A percentile compares a stretch with the other conserved stretches of the same genome.
phyloP scores from a whole-genome alignment of 37 sponge, comb jelly and placozoan genomes.

The Geodia barretti region DNA sequence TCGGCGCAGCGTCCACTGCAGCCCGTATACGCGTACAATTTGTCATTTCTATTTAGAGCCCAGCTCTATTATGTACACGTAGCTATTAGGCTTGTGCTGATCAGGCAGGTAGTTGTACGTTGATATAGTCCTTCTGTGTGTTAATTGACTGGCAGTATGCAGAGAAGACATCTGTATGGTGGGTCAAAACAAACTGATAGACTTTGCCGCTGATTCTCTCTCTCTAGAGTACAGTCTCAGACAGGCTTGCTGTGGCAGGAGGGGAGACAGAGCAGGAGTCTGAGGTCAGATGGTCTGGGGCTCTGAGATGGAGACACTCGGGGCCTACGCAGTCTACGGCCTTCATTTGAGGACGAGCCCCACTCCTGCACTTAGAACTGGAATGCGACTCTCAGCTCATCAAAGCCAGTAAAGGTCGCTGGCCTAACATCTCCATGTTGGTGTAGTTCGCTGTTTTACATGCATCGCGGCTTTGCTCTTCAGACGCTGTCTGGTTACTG shows the following conservation, averaged over 20 bases:
- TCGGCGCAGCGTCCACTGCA: neutral
- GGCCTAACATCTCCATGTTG: neutral
- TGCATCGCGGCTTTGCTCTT: neutral
- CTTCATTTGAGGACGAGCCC: conserved; percentile 89
- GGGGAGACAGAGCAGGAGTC: neutral
- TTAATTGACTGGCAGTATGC: neutral
- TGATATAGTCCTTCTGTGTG: too few species aligned
- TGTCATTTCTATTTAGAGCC: too few species aligned
- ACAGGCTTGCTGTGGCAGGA: neutral
- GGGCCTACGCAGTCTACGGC: conserved; percentile 8
- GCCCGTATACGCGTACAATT: neutral
- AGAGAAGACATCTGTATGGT: neutral
- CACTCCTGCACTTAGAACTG: conserved; percentile 90
- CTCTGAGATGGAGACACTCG: too few species aligned
- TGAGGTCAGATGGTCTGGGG: too few species aligned
- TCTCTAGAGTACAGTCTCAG: neutral
- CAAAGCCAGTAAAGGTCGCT: conserved; percentile 52
- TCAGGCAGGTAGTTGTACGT: neutral
- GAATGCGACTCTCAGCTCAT: conserved; percentile 90
- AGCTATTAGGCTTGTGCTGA: neutral
- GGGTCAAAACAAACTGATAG: neutral
- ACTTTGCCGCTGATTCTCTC: neutral
- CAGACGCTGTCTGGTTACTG: conserved; percentile 86
- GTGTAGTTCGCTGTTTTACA: neutral
- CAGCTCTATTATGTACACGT: too few species aligned